Evolutionary conservation across 92 coral and sea anemone genomes (phyloP).

Genomic region (Zoanthus solanderi): DNA sequence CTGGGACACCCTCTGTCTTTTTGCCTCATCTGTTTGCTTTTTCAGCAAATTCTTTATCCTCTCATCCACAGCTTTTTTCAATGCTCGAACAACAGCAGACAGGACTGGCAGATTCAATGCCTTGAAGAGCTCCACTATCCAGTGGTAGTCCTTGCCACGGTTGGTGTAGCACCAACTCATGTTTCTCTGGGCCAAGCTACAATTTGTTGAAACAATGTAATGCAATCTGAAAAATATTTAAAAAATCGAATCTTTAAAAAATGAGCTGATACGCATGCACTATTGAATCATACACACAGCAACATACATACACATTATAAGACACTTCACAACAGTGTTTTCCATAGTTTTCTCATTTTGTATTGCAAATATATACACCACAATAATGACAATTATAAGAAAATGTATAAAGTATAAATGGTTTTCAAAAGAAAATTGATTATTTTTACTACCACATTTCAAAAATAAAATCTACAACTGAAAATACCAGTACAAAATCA

Average conservation of each 20-base stretch:
- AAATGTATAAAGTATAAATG: neutral
- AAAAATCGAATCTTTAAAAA: too few species aligned
- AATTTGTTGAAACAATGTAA: slow-evolving; percentile 1
- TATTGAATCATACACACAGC: neutral
- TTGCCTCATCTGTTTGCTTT: slow-evolving; percentile 19
- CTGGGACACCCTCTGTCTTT: slow-evolving; percentile 19
- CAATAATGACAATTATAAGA: neutral
- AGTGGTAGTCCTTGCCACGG: slow-evolving; percentile 27
- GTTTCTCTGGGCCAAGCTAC: slow-evolving; percentile 30
- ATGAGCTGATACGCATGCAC: neutral
- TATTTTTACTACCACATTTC: neutral
- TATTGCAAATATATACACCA: neutral
- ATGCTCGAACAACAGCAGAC: slow-evolving; percentile 3
- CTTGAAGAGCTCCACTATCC: slow-evolving; percentile 8
- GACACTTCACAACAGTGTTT: neutral
- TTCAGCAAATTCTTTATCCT: slow-evolving; percentile 13
- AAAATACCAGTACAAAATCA: too few species aligned
- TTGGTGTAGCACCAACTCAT: slow-evolving; percentile 27
- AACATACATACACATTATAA: neutral
- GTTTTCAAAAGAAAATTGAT: neutral
- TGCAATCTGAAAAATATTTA: slow-evolving; percentile 6
- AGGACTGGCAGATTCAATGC: neutral
- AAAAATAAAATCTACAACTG: neutral
- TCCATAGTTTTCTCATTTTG: slow-evolving; percentile 6
- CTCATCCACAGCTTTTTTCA: neutral